Conservation (phyloP, 2,113 vertebrate genomes). For the Dasyprocta punctata region DNA sequence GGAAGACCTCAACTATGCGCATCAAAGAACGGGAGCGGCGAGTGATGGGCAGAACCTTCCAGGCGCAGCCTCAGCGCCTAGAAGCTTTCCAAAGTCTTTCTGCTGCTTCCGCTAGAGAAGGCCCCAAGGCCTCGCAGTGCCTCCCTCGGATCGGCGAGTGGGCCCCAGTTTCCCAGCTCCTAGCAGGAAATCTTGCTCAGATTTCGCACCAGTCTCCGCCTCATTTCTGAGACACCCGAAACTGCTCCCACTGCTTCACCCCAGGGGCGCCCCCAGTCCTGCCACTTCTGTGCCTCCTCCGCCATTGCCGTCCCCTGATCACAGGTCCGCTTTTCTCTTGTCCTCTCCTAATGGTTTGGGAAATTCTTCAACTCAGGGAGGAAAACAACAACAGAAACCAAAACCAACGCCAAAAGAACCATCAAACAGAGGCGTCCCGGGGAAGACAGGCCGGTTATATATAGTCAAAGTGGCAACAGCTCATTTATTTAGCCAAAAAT, state of each 20-base stretch:
- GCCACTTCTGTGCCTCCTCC: neutral
- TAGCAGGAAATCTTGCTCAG: accelerated
- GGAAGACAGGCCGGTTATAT: constrained; percentile 47
- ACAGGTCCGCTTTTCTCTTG: too few species aligned
- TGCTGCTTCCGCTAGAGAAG: neutral
- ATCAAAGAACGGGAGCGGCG: neutral
- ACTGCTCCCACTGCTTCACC: neutral
- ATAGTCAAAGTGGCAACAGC: constrained; percentile 96
- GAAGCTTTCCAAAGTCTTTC: neutral
- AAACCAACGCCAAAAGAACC: neutral
- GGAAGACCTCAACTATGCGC: neutral
- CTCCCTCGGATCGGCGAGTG: accelerated
- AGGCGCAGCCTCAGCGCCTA: neutral
- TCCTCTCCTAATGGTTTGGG: neutral
- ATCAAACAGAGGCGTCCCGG: neutral
- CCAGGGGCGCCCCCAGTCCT: accelerated
- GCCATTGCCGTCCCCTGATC: neutral
- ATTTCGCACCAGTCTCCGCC: neutral
- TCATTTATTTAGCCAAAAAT: constrained; percentile 99
- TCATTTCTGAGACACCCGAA: neutral
- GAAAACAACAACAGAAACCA: neutral
- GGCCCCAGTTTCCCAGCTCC: neutral
- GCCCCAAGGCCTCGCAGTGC: neutral
- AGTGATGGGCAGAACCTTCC: neutral
- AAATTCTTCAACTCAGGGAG: neutral